Evolutionary conservation across 2,888 invertebrate genomes (phyloP).

Genomic region (Anaspis maculata): DNA sequence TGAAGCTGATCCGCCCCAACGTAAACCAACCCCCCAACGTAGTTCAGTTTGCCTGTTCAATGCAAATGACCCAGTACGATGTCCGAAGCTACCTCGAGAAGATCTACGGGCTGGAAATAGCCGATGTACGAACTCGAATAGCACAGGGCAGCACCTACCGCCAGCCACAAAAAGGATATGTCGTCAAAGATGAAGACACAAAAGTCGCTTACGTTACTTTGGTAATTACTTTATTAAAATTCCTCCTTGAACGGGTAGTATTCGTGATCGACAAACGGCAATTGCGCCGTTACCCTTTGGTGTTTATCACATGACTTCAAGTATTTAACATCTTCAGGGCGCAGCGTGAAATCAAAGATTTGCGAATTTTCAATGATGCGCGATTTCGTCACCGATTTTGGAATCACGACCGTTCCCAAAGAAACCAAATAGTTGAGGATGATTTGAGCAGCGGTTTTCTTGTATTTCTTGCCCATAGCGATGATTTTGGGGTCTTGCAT

Average conservation of each 20-base stretch:
- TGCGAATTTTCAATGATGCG: slow-evolving; percentile 63
- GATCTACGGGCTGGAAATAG: slow-evolving; percentile 81
- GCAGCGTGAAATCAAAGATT: slow-evolving; percentile 69
- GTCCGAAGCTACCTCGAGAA: slow-evolving; percentile 90
- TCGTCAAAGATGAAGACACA: slow-evolving; percentile 74
- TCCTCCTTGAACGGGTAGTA: neutral
- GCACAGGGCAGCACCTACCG: slow-evolving; percentile 58
- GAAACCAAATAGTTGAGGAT: slow-evolving; percentile 56
- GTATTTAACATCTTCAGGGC: slow-evolving; percentile 16
- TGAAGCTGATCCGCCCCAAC: slow-evolving; percentile 75
- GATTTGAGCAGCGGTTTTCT: slow-evolving; percentile 57
- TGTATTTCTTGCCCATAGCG: slow-evolving; percentile 51
- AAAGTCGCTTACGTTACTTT: slow-evolving; percentile 73
- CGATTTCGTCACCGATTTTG: slow-evolving; percentile 70
- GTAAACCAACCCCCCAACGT: slow-evolving; percentile 66
- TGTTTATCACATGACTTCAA: slow-evolving; percentile 1
- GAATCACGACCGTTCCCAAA: slow-evolving; percentile 52
- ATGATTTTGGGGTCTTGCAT: slow-evolving; percentile 47
- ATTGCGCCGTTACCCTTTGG: neutral
- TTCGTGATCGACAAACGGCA: neutral
- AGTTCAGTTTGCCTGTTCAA: slow-evolving; percentile 83
- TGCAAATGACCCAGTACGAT: slow-evolving; percentile 88
- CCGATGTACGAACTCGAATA: slow-evolving; percentile 69
- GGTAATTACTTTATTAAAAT: slow-evolving; percentile 44
- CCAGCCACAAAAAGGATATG: slow-evolving; percentile 52